Conservation (phyloP, 2,113 vertebrate genomes). For the Amblyornis subalaris region DNA sequence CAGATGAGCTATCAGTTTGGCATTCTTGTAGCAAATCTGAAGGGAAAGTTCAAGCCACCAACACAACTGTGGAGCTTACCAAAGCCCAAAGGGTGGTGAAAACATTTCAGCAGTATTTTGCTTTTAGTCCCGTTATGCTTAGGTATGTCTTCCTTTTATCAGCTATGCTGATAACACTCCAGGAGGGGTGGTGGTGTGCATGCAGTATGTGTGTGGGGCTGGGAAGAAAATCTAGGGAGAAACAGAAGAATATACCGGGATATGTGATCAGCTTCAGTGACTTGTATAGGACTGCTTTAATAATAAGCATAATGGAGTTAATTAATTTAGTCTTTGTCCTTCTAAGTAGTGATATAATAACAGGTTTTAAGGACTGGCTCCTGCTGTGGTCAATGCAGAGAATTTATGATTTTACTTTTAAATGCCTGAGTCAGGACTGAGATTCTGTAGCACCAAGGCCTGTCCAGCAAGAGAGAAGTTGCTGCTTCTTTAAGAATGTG, state of each 20-base stretch:
- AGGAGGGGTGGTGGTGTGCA: neutral
- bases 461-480: neutral
- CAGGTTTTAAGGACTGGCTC: neutral
- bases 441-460: neutral
- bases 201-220: neutral
- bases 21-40: neutral
- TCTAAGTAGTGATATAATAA: neutral
- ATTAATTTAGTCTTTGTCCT: neutral
- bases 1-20: neutral
- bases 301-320: neutral
- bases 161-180: neutral
- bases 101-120: neutral
- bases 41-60: neutral
- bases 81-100: neutral
- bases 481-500: neutral
- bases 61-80: neutral
- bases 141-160: neutral
- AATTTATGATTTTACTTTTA: neutral
- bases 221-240: neutral
- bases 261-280: neutral
- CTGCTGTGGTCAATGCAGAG: neutral
- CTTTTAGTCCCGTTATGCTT: neutral
- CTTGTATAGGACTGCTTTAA: neutral
- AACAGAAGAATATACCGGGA: neutral
- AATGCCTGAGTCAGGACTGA: neutral